Evolutionary conservation across 2,113 vertebrate species (phyloP), one percentile per base, ranked within the genome.

Genomic region (Sylvia atricapilla): DNA sequence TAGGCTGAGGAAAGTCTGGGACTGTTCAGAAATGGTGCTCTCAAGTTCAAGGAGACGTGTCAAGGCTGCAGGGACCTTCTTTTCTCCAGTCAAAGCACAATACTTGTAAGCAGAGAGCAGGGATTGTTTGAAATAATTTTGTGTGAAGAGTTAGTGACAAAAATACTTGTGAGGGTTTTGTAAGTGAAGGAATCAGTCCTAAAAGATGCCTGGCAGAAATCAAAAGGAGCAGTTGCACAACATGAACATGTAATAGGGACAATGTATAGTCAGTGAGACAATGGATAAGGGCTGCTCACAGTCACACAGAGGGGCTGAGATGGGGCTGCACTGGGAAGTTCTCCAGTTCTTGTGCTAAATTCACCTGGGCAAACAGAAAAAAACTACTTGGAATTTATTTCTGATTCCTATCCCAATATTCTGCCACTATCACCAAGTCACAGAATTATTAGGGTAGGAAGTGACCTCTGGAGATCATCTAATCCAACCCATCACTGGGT

Each of bases 201-300:
- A 11, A 43, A 73, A 63, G 60, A n/a, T 10, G 20, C 16, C 30
- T 33, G n/a, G 15, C 84, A 84, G 90, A 49, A 77, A 53, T 35
- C 28, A 53, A 64, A 72, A 73, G 46, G 62, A 52, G 41, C 12
- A 39, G n/a, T 24, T 55, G n/a, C 33, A 35, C 44, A 28, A 7
- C 13, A 2, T 6, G 33, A 33, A 55, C 28, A 41, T 41, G 50
- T 53, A 13, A 15, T 3, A 11, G 11, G 23, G 30, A 7, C 14
- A 21, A 8, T 4, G 2, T 6, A 0, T 0, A 15, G 5, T 10
- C 55, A 73, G 41, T 0, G 12, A 39, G 33, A 6, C 5, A n/a
- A 33, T 9, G 49, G 25, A 37, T n/a, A 39, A 58, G 39, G 33
- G 17, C 58, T 82, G 43, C 23, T 75, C 9, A 3, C 25, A 62